A percentile compares a stretch with the other conserved stretches of the same genome.
Evolutionary conservation across 2,797 vertebrate species (phyloP).

Genomic region (Fundulus diaphanus): DNA sequence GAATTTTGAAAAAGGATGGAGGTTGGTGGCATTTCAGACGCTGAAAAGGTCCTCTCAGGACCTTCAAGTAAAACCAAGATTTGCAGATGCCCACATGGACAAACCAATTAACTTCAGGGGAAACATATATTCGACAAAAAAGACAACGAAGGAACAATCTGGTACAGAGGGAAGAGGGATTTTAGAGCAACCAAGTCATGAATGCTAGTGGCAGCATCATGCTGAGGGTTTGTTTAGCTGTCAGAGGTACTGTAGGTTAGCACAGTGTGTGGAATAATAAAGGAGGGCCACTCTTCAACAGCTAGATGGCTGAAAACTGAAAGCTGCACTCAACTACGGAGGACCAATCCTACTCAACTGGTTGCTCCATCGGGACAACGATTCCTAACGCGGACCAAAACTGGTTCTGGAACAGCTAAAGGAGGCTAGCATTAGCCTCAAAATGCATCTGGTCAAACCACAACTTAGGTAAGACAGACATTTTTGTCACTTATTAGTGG

Average conservation of each 20-base stretch:
- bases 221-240: neutral
- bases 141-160: neutral
- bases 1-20: too few species aligned
- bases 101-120: neutral
- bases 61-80: neutral
- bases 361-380: neutral
- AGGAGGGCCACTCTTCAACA: neutral
- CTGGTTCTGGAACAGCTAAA: neutral
- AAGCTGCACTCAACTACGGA: too few species aligned
- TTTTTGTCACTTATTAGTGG: neutral
- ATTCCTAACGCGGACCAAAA: neutral
- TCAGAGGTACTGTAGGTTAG: neutral
- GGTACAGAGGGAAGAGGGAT: neutral
- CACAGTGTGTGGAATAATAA: neutral
- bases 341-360: too few species aligned
- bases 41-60: too few species aligned
- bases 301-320: neutral
- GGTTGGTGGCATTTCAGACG: too few species aligned
- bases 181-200: neutral
- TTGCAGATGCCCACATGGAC: too few species aligned
- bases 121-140: neutral
- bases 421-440: neutral
- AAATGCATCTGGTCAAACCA: neutral
- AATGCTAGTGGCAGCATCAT: neutral
- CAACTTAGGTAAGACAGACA: neutral